phyloP scores from a whole-genome alignment of 1,140 invertebrate genomes.

The Caenorhabditis tropicalis region DNA sequence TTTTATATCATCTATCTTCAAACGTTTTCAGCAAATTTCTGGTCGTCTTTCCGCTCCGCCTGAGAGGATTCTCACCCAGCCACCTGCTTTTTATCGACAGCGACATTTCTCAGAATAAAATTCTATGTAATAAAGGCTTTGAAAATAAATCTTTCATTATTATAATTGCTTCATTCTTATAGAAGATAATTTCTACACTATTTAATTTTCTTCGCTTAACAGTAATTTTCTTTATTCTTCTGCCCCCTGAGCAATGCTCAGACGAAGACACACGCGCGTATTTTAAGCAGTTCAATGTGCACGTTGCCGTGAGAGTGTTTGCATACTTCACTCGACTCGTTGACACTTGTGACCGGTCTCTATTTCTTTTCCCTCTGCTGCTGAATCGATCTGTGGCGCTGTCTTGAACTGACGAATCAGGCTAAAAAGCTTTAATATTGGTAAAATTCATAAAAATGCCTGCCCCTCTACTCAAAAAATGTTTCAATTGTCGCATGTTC shows the following conservation, averaged over 20 bases:
- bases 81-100: not conserved
- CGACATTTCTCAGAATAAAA: not conserved
- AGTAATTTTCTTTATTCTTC: too few relatives aligned
- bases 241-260: not conserved
- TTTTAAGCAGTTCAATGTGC: not conserved
- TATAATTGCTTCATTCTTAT: not conserved
- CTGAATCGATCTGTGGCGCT: not conserved
- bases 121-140: too few relatives aligned
- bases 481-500: not conserved
- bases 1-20: too few relatives aligned
- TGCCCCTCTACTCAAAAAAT: not conserved
- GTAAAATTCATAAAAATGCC: not conserved
- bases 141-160: too few relatives aligned
- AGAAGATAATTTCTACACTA: not conserved
- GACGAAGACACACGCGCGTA: not conserved
- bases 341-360: conserved; percentile 25
- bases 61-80: not conserved
- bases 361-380: conserved; percentile 10
- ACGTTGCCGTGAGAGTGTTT: not conserved
- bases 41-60: not conserved
- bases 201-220: too few relatives aligned
- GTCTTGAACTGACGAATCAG: not conserved
- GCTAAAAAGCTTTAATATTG: not conserved
- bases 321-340: not conserved
- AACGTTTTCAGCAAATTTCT: not conserved